phyloP scores from a whole-genome alignment of 2,888 invertebrate species.

The Melolontha melolontha region DNA sequence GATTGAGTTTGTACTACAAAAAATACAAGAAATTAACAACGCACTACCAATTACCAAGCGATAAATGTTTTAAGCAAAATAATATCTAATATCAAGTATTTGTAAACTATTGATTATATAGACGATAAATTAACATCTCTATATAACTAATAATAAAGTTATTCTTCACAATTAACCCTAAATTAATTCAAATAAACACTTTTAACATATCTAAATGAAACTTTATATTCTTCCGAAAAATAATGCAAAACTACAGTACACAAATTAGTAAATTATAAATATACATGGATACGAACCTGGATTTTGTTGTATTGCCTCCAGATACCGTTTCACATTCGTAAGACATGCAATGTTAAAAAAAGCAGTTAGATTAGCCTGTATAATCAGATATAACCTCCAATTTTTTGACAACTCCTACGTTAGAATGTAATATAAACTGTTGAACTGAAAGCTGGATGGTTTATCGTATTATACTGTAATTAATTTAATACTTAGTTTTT shows the following conservation, averaged over 20 bases:
- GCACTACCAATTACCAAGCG: too few relatives aligned
- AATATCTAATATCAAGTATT: too few relatives aligned
- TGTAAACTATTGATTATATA: too few relatives aligned
- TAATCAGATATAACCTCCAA: conserved; percentile 35
- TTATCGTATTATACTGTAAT: conserved; percentile 23
- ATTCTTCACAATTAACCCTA: too few relatives aligned
- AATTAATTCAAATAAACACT: too few relatives aligned
- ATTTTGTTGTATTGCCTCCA: conserved; percentile 71
- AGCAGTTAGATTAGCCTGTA: conserved; percentile 43
- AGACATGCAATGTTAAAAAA: conserved; percentile 74
- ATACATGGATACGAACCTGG: conserved; percentile 64
- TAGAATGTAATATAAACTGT: background rate
- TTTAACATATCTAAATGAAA: too few relatives aligned
- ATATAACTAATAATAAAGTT: too few relatives aligned
- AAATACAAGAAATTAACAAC: too few relatives aligned
- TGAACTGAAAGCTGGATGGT: background rate
- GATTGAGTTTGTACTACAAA: too few relatives aligned
- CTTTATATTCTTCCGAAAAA: too few relatives aligned
- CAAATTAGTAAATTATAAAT: conserved; percentile 41
- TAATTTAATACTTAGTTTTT: conserved; percentile 18
- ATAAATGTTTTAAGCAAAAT: too few relatives aligned
- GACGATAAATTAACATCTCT: too few relatives aligned
- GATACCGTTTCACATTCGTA: conserved; percentile 77
- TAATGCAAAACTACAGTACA: background rate
- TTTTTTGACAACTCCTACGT: background rate